Evolutionary conservation across 2,888 invertebrate species (phyloP), one percentile per base, ranked within the genome.

Genomic region (Alsophila aescularia): DNA sequence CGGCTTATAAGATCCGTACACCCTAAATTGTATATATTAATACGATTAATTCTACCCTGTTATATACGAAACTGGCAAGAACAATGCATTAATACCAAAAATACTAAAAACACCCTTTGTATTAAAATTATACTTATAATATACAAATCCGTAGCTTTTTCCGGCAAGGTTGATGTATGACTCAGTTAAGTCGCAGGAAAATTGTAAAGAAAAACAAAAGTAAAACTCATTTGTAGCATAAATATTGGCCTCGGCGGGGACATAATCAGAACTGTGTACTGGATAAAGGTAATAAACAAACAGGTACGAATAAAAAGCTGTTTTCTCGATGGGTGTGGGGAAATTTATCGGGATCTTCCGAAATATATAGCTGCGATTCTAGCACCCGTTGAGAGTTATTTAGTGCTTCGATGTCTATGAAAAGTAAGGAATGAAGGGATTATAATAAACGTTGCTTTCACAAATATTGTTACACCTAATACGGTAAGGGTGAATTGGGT

Each of bases 341-440:
- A 77, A 84, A 87, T 87, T 86, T 86, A 87, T 87, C 75, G 83
- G 70, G 72, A 75, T 77, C 76, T 76, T 79, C 78, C 75, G 72
- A 82, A 81, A 86, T 85, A 85, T 85, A 80, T 66, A 31, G 77
- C 76, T 78, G 79, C 81, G 77, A 82, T 77, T 73, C 76, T 67
- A 72, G 72, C 69, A 71, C 69, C 65, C 70, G 72, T 67, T 70
- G 64, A 68, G 64, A 69, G 78, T 85, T 83, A 85, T 85, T 85
- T 85, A 85, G 75, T 73, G 70, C 66, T 64, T 60, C 69, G 70
- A 75, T 77, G 77, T 73, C 77, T 76, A 75, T 77, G 73, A 72
- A 75, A 78, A 65, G 74, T 64, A 72, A 73, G 73, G 77, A 77
- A 81, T 81, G 84, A 82, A 79, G 75, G 78, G 75, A 77, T 82